Evolutionary conservation across 2,888 invertebrate genomes (phyloP).

Genomic region (Drosophila quinaria): DNA sequence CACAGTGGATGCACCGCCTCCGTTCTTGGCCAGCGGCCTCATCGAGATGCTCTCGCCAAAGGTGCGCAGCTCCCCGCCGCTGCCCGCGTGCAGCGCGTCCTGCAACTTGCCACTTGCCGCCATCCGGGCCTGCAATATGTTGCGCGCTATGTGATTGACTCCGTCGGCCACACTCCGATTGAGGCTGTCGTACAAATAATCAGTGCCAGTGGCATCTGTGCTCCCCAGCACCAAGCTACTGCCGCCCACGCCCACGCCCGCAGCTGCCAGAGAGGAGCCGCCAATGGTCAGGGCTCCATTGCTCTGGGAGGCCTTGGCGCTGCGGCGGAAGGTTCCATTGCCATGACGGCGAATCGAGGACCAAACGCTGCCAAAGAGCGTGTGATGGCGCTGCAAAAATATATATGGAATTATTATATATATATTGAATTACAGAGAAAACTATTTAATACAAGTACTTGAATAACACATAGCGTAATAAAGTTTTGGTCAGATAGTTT

Average conservation of each 20-base stretch:
- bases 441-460: too few species aligned
- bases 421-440: not conserved
- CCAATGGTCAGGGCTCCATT: constrained; percentile 72
- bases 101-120: constrained; percentile 70
- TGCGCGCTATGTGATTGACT: constrained; percentile 85
- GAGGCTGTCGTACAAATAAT: constrained; percentile 79
- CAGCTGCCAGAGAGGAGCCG: constrained; percentile 49
- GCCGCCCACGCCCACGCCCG: constrained; percentile 73
- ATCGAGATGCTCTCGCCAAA: constrained; percentile 91
- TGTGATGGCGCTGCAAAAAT: constrained; percentile 93
- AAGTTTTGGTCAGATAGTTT: too few species aligned
- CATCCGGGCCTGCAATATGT: constrained; percentile 83
- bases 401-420: not conserved
- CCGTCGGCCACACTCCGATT: constrained; percentile 84
- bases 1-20: constrained; percentile 60
- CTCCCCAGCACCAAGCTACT: constrained; percentile 68
- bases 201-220: constrained; percentile 54
- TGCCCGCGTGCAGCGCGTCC: constrained; percentile 67
- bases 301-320: constrained; percentile 74
- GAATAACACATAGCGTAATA: too few species aligned
- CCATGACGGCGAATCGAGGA: constrained; percentile 94
- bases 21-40: constrained; percentile 83
- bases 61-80: constrained; percentile 81
- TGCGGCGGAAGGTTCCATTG: constrained; percentile 84
- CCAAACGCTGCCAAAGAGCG: constrained; percentile 98